These are phyloP conservation scores for Sula dactylatra DNA, from an alignment of 2,113 vertebrate species.

Conservation along the genomic window DNA sequence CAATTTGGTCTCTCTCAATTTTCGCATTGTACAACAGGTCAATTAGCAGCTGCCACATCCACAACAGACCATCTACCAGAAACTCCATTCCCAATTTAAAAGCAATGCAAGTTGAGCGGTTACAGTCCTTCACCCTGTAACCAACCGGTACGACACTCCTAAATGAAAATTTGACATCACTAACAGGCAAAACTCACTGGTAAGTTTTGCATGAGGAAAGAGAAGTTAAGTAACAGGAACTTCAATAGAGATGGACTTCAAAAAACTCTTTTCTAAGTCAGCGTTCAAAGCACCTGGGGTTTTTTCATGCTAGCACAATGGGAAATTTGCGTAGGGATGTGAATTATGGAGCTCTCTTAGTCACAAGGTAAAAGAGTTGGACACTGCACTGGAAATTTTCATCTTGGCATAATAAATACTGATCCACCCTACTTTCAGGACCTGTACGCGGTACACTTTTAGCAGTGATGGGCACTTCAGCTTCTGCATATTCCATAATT, in stretches of 20 bases:
- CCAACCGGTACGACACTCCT: background rate
- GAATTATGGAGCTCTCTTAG: background rate
- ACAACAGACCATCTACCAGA: background rate
- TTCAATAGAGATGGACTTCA: background rate
- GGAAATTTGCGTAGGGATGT: background rate
- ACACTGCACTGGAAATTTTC: background rate
- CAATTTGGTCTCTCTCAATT: background rate
- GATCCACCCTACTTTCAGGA: background rate
- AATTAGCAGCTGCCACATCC: background rate
- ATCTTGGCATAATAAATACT: background rate
- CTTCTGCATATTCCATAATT: background rate
- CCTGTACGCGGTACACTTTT: background rate
- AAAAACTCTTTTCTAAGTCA: background rate
- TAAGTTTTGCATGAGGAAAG: background rate
- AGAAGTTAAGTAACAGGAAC: background rate
- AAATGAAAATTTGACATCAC: background rate
- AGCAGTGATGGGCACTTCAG: background rate
- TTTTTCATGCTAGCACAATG: background rate
- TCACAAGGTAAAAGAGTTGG: background rate
- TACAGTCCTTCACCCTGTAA: background rate
- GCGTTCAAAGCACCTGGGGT: background rate
- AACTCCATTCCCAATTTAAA: background rate
- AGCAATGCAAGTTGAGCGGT: accelerated
- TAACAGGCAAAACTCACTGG: background rate
- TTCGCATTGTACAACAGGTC: background rate